A percentile compares a stretch with the other conserved stretches of the same genome.
These are phyloP conservation scores for Atherinomorus stipes DNA, from an alignment of 2,113 vertebrate genomes.

Conservation along the genomic window DNA sequence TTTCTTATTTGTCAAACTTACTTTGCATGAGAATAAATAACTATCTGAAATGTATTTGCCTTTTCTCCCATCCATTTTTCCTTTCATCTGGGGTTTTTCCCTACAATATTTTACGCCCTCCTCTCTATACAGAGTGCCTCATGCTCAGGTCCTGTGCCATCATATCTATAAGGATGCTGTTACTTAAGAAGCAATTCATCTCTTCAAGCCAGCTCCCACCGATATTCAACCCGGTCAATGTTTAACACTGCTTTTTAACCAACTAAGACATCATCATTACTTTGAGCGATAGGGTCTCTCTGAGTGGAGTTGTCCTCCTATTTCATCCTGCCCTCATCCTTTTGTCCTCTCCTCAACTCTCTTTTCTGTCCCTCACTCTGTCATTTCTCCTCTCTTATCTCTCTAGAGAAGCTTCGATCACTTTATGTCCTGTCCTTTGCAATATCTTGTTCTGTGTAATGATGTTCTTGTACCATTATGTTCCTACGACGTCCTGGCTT, in stretches of 20 bases:
- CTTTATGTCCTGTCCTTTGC: conserved; percentile 67
- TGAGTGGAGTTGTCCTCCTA: conserved; percentile 75
- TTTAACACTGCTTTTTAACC: conserved; percentile 83
- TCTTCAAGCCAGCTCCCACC: conserved; percentile 46
- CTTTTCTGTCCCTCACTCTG: conserved; percentile 50
- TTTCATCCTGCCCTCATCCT: conserved; percentile 70
- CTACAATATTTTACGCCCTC: conserved; percentile 55
- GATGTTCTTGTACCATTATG: conserved; percentile 65
- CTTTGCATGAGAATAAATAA: conserved; percentile 1
- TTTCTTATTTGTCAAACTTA: not conserved
- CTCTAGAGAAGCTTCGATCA: conserved; percentile 68
- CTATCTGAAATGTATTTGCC: not conserved
- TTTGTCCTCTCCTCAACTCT: conserved; percentile 60
- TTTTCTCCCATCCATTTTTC: not conserved
- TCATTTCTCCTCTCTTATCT: conserved; percentile 66
- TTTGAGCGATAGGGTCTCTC: conserved; percentile 79
- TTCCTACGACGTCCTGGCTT: conserved; percentile 50
- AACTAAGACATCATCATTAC: conserved; percentile 84
- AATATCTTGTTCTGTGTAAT: conserved; percentile 71
- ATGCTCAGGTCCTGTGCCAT: conserved; percentile 57
- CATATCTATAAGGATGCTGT: conserved; percentile 75
- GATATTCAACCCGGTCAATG: conserved; percentile 71
- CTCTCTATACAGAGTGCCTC: conserved; percentile 50
- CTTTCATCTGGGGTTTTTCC: not conserved
- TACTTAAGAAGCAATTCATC: conserved; percentile 82